These are phyloP conservation scores for Hoplostethus mediterraneus DNA, from an alignment of 2,797 vertebrate genomes.

Conservation along the genomic window DNA sequence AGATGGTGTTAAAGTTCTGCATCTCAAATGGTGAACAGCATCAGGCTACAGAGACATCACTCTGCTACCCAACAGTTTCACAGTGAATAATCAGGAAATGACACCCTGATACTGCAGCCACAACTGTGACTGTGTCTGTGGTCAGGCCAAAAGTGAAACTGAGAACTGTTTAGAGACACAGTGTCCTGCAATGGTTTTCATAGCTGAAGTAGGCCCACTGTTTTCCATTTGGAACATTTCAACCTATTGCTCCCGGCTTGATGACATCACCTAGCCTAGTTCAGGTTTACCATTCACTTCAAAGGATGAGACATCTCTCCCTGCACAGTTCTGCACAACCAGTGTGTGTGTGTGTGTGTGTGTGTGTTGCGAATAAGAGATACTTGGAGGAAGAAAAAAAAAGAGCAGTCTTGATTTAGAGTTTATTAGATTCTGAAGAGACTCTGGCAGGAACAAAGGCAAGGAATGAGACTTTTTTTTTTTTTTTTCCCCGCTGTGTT, in stretches of 20 bases:
- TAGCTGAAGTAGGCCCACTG: conserved; percentile 66
- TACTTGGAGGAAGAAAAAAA: conserved; percentile 69
- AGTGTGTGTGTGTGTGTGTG: conserved; percentile 41
- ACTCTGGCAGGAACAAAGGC: conserved; percentile 78
- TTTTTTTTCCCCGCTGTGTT: conserved; percentile 71
- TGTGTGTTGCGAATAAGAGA: conserved; percentile 61
- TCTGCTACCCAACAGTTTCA: conserved; percentile 74
- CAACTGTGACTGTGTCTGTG: conserved; percentile 80
- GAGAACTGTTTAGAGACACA: conserved; percentile 75
- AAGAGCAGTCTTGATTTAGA: conserved; percentile 77
- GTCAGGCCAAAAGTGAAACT: conserved; percentile 79
- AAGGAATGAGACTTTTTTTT: conserved; percentile 78
- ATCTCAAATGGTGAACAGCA: conserved; percentile 63
- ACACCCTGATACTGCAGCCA: conserved; percentile 81
- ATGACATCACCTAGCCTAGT: conserved; percentile 73
- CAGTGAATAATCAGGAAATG: conserved; percentile 84
- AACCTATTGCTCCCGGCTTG: conserved; percentile 67
- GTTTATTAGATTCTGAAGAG: conserved; percentile 82
- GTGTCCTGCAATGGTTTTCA: conserved; percentile 70
- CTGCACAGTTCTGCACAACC: conserved; percentile 52
- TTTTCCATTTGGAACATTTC: conserved; percentile 77
- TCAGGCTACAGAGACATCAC: conserved; percentile 68
- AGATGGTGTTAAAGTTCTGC: conserved; percentile 63
- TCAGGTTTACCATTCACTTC: conserved; percentile 71
- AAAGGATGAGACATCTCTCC: conserved; percentile 67